Evolutionary conservation across 2,113 vertebrate genomes (phyloP).

Genomic region (Urocynchramus pylzowi): DNA sequence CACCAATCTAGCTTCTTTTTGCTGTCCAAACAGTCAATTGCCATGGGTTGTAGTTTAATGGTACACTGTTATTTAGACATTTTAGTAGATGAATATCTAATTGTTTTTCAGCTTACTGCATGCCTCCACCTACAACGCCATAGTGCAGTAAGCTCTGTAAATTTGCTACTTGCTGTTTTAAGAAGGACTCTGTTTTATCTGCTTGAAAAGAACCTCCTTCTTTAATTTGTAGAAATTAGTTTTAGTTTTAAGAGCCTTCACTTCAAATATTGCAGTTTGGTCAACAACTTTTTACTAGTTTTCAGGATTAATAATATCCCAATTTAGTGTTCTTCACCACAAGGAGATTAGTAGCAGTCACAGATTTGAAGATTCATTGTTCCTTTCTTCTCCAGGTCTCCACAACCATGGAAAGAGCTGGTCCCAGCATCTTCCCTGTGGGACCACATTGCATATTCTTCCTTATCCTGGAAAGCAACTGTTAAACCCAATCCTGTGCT

Average conservation of each 20-base stretch:
- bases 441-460: not conserved
- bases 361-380: not conserved
- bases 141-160: not conserved
- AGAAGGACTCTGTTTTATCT: not conserved
- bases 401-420: not conserved
- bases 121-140: fast-evolving
- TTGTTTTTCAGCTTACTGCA: not conserved
- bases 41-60: not conserved
- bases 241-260: not conserved
- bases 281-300: not conserved
- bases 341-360: not conserved
- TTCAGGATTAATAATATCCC: not conserved
- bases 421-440: not conserved
- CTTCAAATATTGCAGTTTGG: not conserved
- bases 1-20: not conserved
- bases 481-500: not conserved
- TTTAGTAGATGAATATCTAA: not conserved
- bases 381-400: not conserved
- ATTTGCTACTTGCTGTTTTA: not conserved
- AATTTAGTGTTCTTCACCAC: not conserved
- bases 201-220: not conserved
- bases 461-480: not conserved
- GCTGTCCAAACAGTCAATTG: not conserved
- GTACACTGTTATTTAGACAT: not conserved
- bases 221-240: not conserved